Conservation (phyloP, 2,797 vertebrate genomes). For the Notoglanidium macrostoma region DNA sequence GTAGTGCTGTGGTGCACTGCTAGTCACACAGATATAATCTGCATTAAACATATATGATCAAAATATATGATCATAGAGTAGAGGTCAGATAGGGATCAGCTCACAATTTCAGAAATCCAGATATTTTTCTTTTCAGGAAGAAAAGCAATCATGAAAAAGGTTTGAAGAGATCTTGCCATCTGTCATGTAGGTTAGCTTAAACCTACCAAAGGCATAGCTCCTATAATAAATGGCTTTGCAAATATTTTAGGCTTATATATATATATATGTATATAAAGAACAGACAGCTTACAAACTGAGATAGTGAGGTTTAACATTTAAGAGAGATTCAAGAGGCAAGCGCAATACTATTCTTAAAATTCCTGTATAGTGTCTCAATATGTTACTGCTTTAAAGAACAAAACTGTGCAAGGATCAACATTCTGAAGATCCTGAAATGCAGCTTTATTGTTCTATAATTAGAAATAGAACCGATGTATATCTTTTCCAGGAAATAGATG, state of each 20-base stretch:
- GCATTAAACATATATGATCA: too few species aligned
- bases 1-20: not conserved
- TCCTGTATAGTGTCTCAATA: not conserved
- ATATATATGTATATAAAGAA: too few species aligned
- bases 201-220: not conserved
- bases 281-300: not conserved
- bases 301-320: constrained; percentile 7
- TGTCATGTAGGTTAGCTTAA: not conserved
- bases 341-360: not conserved
- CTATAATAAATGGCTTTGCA: not conserved
- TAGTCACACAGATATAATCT: not conserved
- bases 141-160: not conserved
- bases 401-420: not conserved
- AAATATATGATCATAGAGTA: not conserved
- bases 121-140: not conserved
- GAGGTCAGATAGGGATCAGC: too few species aligned
- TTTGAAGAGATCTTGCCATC: not conserved
- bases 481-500: too few species aligned
- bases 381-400: constrained; percentile 1
- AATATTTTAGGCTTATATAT: not conserved
- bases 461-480: not conserved
- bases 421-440: not conserved
- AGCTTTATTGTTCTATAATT: constrained; percentile 6
- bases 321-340: not conserved
- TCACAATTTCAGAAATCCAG: not conserved